Conservation (phyloP, 2,888 invertebrate species). For the Merodon equestris region DNA sequence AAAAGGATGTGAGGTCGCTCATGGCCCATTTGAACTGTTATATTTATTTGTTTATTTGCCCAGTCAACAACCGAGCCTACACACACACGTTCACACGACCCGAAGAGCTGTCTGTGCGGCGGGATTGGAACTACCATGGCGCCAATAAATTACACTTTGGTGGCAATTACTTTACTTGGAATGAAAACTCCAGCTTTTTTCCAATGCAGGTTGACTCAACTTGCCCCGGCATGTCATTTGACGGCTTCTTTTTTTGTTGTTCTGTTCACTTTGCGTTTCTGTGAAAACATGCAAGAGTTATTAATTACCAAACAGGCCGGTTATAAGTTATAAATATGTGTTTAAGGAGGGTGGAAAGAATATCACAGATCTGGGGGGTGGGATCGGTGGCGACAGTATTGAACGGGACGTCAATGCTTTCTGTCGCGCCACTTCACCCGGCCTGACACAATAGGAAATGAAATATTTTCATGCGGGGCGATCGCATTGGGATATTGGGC, state of each 20-base stretch:
- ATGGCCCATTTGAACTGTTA: conserved; percentile 23
- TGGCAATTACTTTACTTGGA: conserved; percentile 52
- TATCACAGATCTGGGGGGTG: conserved; percentile 10
- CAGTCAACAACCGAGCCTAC: conserved; percentile 23
- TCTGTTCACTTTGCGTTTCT: conserved; percentile 10
- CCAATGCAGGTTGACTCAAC: not conserved
- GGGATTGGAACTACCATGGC: conserved; percentile 25
- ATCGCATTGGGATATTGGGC: conserved; percentile 1
- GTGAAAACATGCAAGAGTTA: conserved; percentile 46
- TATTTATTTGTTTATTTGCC: conserved; percentile 43
- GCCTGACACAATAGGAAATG: conserved; percentile 30
- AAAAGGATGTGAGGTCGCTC: conserved; percentile 21
- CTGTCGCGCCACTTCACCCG: conserved; percentile 19
- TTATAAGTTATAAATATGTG: conserved; percentile 58
- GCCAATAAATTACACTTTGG: conserved; percentile 57
- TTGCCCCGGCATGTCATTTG: not conserved
- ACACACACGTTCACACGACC: conserved; percentile 4
- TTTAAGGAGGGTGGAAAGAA: conserved; percentile 23
- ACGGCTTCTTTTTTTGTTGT: not conserved
- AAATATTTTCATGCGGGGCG: conserved; percentile 42
- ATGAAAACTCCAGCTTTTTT: conserved; percentile 43
- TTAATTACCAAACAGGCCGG: conserved; percentile 52
- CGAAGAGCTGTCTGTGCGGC: not conserved
- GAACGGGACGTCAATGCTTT: conserved; percentile 26
- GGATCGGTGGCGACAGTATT: not conserved